These are phyloP conservation scores for Passerina amoena DNA, from an alignment of 2,113 vertebrate species.

Conservation along the genomic window DNA sequence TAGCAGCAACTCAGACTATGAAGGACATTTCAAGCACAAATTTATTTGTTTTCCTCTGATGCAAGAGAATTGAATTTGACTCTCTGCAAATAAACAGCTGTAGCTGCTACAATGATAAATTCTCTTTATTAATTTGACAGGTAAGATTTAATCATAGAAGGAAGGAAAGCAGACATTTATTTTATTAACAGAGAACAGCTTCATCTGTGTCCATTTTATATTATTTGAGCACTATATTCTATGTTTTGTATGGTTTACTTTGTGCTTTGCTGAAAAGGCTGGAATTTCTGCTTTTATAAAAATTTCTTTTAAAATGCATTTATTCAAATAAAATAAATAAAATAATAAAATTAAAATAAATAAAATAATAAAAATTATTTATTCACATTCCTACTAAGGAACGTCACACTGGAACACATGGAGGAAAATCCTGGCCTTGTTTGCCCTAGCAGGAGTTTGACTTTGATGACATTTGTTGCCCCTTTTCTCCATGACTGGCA, in stretches of 20 bases:
- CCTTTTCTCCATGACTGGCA: neutral
- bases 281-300: neutral
- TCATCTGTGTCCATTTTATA: neutral
- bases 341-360: no score
- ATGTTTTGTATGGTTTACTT: neutral
- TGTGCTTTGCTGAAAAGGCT: neutral
- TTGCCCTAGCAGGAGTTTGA: neutral
- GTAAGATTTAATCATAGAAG: neutral
- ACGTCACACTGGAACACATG: neutral
- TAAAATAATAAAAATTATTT: no score
- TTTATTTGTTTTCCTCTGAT: neutral
- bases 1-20: neutral
- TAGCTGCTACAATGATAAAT: neutral
- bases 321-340: no score
- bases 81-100: neutral
- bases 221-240: neutral
- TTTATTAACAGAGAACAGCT: neutral
- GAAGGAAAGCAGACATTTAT: neutral
- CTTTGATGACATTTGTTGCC: neutral
- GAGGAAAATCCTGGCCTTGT: neutral
- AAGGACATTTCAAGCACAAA: neutral
- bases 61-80: neutral
- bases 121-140: neutral
- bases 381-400: neutral
- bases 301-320: neutral